Base-by-base conservation (phyloP, 2,797 vertebrate species). In the Enteromius viviparus region DNA sequence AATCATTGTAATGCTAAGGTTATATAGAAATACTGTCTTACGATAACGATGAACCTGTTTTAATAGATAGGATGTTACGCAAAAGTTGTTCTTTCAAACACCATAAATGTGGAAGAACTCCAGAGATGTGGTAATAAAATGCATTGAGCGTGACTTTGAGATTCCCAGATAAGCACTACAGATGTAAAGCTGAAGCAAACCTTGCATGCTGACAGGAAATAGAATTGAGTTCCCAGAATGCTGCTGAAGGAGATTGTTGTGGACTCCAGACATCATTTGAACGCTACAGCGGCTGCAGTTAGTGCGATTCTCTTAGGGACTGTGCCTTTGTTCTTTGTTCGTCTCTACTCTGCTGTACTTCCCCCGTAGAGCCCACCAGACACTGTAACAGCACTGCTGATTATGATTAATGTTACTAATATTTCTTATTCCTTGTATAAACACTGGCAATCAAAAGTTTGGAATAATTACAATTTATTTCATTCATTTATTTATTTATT, bases 121-220 rank as follows among this genome's bases (percentile, higher is more conserved):
- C 40, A 47, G 58, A 55, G 34, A 45, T 77, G 58, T 53, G 26
- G 4, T 51, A 32, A 74, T 74, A 45, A 71, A 74, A 74, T 74
- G 47, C 71, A 53, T 53, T 19, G 17, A 75, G 19, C 0, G 19
- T 23, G 32, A 40, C 51, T 34, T 19, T 53, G 72, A 62, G n/a
- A 64, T 77, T 10, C 51, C 7, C 10, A 15, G 40, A 32, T 19
- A 64, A 60, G 10, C 40, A 29, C 32, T 45, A 21, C 37, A 64
- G 58, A 77, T 19, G 2, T 17, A 45, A 19, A 14, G 11, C 26
- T 51, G 70, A 62, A 42, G 14, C n/a, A 42, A 60, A 60, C 12
- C 10, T 60, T n/a, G 8, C n/a, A 21, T 7, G 11, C 70, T 49
- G 47, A 32, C 8, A 47, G 58, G 40, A 64, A 77, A 64, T n/a